Evolutionary conservation across 2,113 vertebrate genomes (phyloP), one percentile per base, ranked within the genome.

Genomic region (Acrocephalus kingi): DNA sequence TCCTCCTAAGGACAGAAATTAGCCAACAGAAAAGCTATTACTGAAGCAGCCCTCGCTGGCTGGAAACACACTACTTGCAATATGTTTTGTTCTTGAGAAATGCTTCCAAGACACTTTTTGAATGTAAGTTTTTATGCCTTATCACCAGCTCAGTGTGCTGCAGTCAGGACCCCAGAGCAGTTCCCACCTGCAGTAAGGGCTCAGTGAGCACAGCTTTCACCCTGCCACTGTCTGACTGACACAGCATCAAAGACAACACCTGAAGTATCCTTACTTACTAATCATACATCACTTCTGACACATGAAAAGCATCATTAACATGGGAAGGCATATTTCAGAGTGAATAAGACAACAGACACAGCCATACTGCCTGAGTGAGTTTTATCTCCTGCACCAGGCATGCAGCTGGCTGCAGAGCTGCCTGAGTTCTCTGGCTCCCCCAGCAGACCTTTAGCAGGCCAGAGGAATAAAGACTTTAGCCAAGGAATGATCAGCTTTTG

Each of bases 1-100:
- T 91, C 68, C 43, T 86, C 90, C 72, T 92, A 81, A 77, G 49
- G 68, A 45, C 56, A 95, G 79, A 95, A 96, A 93, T 86, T 30
- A 94, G 76, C 69, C 33, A 49, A 52, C 35, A 84, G 62, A 81
- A 87, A 84, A 45, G 35, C 35, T 28, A 2, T 59, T 84, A 24
- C 68, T 81, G 30, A 86, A 6, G 28, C 0, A 0, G 33, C 35
- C 46, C 46, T 58, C 0, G 0, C 28, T 33, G 30, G 35, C 1
- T 89, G 31, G 45, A 93, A 90, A 86, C 18, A 15, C 5, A 25
- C 22, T 17, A 3, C 15, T 74, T 52, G 28, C 41, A 89, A 64
- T 64, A 11, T 15, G 33, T 31, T 74, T 28, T 66, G 19, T 52
- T 81, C 79, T 41, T 0, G 0, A 71, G 56, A 78, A 92, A 62